Percentiles rank a stretch among this genome's conserved stretches.
phyloP scores from a whole-genome alignment of 2,888 invertebrate genomes.

The Mesorhabditis spiculigera region DNA sequence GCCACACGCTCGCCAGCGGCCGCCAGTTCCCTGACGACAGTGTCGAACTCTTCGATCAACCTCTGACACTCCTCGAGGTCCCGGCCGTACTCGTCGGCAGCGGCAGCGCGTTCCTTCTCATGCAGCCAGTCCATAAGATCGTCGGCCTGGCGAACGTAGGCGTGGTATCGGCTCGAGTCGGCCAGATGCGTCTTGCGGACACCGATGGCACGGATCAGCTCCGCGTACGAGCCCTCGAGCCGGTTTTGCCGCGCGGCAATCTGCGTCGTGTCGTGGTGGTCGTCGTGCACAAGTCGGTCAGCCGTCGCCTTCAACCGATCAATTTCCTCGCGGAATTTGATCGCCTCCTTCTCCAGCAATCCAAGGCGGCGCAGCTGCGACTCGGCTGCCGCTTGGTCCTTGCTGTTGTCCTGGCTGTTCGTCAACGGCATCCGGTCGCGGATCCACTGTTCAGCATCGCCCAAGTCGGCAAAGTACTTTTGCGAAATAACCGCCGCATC shows the following conservation, averaged over 20 bases:
- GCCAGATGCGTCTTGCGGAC: constrained; percentile 42
- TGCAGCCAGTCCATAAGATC: constrained; percentile 90
- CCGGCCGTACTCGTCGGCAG: constrained; percentile 92
- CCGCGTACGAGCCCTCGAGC: constrained; percentile 39
- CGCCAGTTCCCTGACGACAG: constrained; percentile 71
- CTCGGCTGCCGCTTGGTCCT: constrained; percentile 83
- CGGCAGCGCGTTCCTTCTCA: constrained; percentile 70
- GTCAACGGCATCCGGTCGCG: constrained; percentile 58
- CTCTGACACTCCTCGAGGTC: constrained; percentile 92
- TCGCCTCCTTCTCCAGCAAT: constrained; percentile 53
- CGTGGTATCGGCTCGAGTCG: constrained; percentile 63
- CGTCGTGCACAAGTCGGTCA: constrained; percentile 70
- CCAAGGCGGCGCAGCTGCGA: constrained; percentile 80
- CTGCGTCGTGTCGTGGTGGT: constrained; percentile 73
- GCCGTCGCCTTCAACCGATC: constrained; percentile 64
- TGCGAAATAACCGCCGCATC: constrained; percentile 67
- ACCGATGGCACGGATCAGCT: constrained; percentile 41
- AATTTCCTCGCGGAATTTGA: constrained; percentile 45
- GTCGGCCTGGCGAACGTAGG: constrained; percentile 81
- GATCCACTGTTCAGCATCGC: constrained; percentile 80
- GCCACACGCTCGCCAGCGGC: constrained; percentile 84
- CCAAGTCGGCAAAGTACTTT: constrained; percentile 81
- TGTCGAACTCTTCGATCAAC: constrained; percentile 38
- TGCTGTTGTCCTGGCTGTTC: constrained; percentile 65
- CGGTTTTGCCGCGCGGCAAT: constrained; percentile 62